Evolutionary conservation across 2,113 vertebrate species (phyloP).

Genomic region (Abramis brama): DNA sequence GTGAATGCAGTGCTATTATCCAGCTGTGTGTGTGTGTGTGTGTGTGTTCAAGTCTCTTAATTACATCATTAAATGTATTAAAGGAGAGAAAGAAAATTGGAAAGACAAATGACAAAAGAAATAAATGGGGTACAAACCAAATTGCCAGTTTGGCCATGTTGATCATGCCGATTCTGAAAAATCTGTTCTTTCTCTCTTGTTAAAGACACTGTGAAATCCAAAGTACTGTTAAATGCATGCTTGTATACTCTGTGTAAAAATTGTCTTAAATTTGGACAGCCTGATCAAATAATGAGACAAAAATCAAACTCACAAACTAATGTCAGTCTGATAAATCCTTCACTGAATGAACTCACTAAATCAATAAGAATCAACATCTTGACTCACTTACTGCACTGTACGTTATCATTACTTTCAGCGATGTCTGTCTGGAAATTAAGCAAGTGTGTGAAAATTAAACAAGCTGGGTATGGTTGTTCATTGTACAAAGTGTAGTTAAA

Average conservation of each 20-base stretch:
- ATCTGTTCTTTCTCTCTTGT: slow-evolving; percentile 12
- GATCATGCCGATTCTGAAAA: slow-evolving; percentile 1
- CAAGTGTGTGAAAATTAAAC: not conserved
- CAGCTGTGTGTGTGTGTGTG: not conserved
- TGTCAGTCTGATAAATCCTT: not conserved
- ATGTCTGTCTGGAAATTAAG: not conserved
- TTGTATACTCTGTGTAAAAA: no score
- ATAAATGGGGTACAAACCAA: slow-evolving; percentile 29
- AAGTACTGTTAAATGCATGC: not conserved
- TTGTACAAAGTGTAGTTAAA: no score
- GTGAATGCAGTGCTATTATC: slow-evolving; percentile 23
- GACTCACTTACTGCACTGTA: not conserved
- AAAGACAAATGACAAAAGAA: slow-evolving; percentile 27
- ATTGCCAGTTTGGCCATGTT: slow-evolving; percentile 3
- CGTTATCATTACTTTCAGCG: no score
- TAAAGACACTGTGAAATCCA: not conserved
- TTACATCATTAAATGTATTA: not conserved
- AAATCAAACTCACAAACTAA: no score
- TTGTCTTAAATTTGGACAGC: not conserved
- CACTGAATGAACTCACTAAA: not conserved
- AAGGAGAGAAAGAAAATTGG: not conserved
- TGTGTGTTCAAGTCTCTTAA: slow-evolving; percentile 1
- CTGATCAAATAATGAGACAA: not conserved
- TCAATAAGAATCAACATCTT: not conserved
- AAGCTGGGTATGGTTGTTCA: not conserved